Percentiles rank a stretch among this genome's conserved stretches.
Conservation (phyloP, 2,888 invertebrate genomes). For the Thereva unica region DNA sequence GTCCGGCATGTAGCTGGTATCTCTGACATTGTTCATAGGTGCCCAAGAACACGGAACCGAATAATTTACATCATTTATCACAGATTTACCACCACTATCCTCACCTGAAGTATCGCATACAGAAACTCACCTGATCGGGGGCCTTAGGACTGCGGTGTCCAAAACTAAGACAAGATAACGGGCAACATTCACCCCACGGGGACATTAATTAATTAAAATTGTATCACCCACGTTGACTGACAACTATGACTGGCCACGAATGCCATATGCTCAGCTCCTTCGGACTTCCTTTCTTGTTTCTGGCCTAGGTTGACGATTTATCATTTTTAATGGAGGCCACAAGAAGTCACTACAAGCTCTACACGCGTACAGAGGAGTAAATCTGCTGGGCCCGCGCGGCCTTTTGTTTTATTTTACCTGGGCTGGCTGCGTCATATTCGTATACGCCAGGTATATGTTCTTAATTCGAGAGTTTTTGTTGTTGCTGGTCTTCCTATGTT, state of each 20-base stretch:
- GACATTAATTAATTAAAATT: constrained; percentile 36
- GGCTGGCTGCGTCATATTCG: constrained; percentile 1
- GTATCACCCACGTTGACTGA: constrained; percentile 38
- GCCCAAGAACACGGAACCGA: no score
- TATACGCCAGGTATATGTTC: neutral
- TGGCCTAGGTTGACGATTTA: constrained; percentile 34
- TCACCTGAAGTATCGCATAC: no score
- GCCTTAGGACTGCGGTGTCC: constrained; percentile 24
- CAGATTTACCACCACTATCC: no score
- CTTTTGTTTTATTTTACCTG: neutral
- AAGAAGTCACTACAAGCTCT: constrained; percentile 5
- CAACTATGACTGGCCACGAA: neutral
- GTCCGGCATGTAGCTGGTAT: no score
- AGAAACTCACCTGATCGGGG: neutral
- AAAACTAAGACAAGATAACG: constrained; percentile 13
- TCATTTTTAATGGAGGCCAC: constrained; percentile 34
- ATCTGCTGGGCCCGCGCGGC: neutral
- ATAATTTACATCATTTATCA: no score
- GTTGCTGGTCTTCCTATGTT: neutral
- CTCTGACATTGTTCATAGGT: no score
- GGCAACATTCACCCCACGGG: constrained; percentile 24
- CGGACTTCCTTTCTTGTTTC: constrained; percentile 26
- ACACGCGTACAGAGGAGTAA: constrained; percentile 1
- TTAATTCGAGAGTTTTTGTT: constrained; percentile 20
- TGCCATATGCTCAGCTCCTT: constrained; percentile 9